phyloP scores from a whole-genome alignment of 1,140 invertebrate species.

The Episyrphus balteatus region DNA sequence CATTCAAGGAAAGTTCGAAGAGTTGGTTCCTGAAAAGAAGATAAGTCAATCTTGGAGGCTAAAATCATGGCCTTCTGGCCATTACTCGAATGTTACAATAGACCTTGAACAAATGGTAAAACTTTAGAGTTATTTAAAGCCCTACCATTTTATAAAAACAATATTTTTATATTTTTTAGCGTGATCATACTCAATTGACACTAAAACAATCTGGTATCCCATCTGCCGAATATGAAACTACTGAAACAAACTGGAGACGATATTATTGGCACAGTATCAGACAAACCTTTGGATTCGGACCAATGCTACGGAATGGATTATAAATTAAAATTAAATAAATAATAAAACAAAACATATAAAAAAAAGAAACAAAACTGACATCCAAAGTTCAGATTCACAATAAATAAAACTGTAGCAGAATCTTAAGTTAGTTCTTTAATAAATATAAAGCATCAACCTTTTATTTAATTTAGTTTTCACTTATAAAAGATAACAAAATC shows the following conservation, averaged over 20 bases:
- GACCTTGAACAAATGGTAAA: conserved; percentile 69
- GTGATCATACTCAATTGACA: conserved; percentile 69
- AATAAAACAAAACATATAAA: neutral
- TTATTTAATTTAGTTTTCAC: too few species aligned
- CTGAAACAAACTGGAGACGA: conserved; percentile 76
- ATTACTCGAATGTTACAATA: conserved; percentile 82
- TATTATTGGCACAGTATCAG: conserved; percentile 93
- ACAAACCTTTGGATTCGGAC: conserved; percentile 83
- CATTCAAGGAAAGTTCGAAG: conserved; percentile 77
- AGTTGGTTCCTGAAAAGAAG: conserved; percentile 71
- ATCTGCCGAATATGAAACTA: conserved; percentile 62
- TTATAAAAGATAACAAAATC: too few species aligned
- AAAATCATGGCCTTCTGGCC: conserved; percentile 86
- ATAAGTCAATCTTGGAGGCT: conserved; percentile 91
- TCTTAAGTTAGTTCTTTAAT: too few species aligned
- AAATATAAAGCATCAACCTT: too few species aligned
- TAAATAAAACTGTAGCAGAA: too few species aligned
- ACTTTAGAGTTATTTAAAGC: neutral
- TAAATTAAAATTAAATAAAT: conserved; percentile 12
- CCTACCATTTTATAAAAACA: neutral
- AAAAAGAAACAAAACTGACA: too few species aligned
- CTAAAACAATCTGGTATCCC: conserved; percentile 75
- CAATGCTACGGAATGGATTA: conserved; percentile 39
- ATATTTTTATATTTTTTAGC: conserved; percentile 34
- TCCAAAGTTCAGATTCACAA: too few species aligned